Base-by-base conservation (phyloP, 2,888 invertebrate species). In the Epinotia nisella region DNA sequence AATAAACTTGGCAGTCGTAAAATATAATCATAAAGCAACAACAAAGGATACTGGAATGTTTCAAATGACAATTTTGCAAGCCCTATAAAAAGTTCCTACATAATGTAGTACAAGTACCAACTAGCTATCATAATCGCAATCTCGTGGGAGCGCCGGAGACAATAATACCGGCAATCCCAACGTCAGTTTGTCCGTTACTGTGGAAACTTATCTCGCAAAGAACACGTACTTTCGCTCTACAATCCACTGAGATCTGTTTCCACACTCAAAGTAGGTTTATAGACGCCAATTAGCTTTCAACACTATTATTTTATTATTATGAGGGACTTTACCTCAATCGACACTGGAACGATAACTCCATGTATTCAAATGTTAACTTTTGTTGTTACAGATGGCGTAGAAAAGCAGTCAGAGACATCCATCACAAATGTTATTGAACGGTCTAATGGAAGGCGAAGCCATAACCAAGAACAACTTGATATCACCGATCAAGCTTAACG, bases 331-430 rank as follows among this genome's bases (percentile, higher is more conserved):
- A 51, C 24, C 15, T 45, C 21, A 61, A 51, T 15, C 17, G 4
- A 51, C 13, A 62, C 21, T 51, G 17, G 15, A 64, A 17, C 29
- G 2, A n/a, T n/a, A 13, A 11, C 17, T 29, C 7, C 51, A 19
- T n/a, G 11, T 55, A 53, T 35, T 65, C 4, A 35, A 39, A 21
- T 65, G 39, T 39, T 53, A 1, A 10, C 55, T 79, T 81, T 80
- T 69, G 80, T 90, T 88, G 87, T 93, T 93, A 69, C 91, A 93
- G 93, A 91, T 92, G 93, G 87, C 89, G 88, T 90, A 92, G 87
- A 85, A 84, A 87, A 89, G 84, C 85, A 82, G 84, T 81, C 78
- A 79, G 81, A 84, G 82, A 85, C 78, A 86, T 84, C 82, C 85
- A 85, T 80, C 83, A 86, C 89, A 88, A 88, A 92, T 90, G 90